Conservation (phyloP, 2,888 invertebrate species). For the Eristalis intricaria region DNA sequence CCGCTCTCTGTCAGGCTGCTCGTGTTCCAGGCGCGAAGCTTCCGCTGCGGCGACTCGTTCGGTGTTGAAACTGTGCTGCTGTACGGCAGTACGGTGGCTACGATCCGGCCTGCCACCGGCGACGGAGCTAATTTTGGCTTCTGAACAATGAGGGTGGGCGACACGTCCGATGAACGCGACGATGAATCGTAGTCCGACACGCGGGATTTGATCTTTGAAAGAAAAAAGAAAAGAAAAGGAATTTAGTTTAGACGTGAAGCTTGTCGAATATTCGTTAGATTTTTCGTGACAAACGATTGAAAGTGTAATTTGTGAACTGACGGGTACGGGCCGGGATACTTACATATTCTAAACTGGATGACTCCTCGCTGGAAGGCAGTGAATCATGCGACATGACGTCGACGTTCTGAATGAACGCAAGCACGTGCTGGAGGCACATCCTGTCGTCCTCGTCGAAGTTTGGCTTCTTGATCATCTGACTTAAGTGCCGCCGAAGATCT, state of each 20-base stretch:
- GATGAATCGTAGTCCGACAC: slow-evolving; percentile 76
- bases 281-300: slow-evolving; percentile 16
- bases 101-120: slow-evolving; percentile 80
- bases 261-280: slow-evolving; percentile 14
- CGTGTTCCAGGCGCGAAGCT: slow-evolving; percentile 76
- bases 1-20: slow-evolving; percentile 88
- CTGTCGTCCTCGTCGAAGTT: slow-evolving; percentile 83
- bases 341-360: slow-evolving; percentile 82
- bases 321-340: slow-evolving; percentile 57
- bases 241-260: slow-evolving; percentile 55
- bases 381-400: slow-evolving; percentile 82
- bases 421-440: slow-evolving; percentile 85
- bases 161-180: slow-evolving; percentile 74
- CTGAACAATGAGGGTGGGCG: slow-evolving; percentile 62
- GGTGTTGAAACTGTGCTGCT: slow-evolving; percentile 79
- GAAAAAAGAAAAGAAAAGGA: slow-evolving; percentile 44
- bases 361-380: slow-evolving; percentile 82
- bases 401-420: slow-evolving; percentile 84
- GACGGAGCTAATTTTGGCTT: slow-evolving; percentile 66
- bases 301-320: slow-evolving; percentile 10
- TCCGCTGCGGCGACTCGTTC: slow-evolving; percentile 79
- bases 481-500: slow-evolving; percentile 76
- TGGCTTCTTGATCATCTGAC: slow-evolving; percentile 76
- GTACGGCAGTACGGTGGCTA: slow-evolving; percentile 86
- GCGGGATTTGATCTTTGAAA: slow-evolving; percentile 76